These are phyloP conservation scores for Agrilus biguttatus DNA, from an alignment of 2,888 invertebrate genomes.

Conservation along the genomic window DNA sequence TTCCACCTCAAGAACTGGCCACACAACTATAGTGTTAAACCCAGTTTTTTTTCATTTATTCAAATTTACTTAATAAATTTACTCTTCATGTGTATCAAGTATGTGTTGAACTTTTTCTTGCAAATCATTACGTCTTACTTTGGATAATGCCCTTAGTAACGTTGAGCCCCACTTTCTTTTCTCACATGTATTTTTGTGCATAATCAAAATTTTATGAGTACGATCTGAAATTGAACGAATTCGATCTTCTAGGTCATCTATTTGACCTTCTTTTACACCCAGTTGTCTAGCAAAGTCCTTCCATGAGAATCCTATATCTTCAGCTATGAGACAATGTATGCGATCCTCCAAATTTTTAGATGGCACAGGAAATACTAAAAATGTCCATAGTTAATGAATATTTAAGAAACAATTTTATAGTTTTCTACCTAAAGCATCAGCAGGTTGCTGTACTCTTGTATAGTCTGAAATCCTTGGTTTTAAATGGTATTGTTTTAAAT, in stretches of 20 bases:
- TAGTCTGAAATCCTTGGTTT: no score
- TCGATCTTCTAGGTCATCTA: slow-evolving; percentile 18
- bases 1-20: no score
- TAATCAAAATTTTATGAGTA: slow-evolving; percentile 13
- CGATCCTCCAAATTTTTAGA: slow-evolving; percentile 5
- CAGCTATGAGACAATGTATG: slow-evolving; percentile 11
- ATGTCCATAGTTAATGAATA: not conserved
- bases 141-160: slow-evolving; percentile 16
- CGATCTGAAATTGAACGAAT: slow-evolving; percentile 11
- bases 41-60: no score
- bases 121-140: slow-evolving; percentile 20
- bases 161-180: slow-evolving; percentile 11
- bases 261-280: slow-evolving; percentile 17
- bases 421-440: no score
- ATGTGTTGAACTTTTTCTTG: slow-evolving; percentile 8
- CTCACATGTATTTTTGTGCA: slow-evolving; percentile 14
- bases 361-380: slow-evolving; percentile 3
- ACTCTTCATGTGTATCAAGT: no score
- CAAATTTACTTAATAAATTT: no score
- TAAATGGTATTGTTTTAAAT: not conserved
- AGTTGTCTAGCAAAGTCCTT: slow-evolving; percentile 21
- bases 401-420: no score
- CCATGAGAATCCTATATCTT: slow-evolving; percentile 22
- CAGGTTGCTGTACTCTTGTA: no score
- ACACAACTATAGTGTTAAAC: no score